phyloP scores from a whole-genome alignment of 2,797 vertebrate genomes.

The Ispidina picta region DNA sequence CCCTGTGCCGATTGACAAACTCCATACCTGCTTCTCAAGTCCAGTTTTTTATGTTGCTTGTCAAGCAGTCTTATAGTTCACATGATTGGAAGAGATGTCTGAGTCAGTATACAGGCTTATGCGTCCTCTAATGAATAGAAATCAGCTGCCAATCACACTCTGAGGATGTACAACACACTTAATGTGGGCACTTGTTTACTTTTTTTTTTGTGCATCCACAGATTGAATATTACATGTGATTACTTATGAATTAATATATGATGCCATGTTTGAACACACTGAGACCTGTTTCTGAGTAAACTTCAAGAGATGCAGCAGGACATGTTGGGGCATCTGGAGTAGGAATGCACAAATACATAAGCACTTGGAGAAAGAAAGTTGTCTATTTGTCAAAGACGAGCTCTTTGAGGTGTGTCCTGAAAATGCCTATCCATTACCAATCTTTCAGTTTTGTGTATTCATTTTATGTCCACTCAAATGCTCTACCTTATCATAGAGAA shows the following conservation, averaged over 20 bases:
- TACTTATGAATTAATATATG: not conserved
- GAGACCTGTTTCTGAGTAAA: not conserved
- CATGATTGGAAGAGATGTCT: not conserved
- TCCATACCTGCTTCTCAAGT: conserved; percentile 20
- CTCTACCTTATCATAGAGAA: not conserved
- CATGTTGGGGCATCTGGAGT: not conserved
- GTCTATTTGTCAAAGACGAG: not conserved
- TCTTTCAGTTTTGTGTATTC: not conserved
- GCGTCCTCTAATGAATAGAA: not conserved
- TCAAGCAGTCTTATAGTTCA: not conserved
- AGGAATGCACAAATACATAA: not conserved
- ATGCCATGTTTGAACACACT: not conserved
- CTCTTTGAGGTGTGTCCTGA: not conserved
- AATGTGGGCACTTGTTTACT: not conserved
- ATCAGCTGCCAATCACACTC: not conserved
- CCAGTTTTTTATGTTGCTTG: not conserved
- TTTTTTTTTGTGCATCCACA: not conserved
- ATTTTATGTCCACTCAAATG: not conserved
- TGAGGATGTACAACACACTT: accelerated
- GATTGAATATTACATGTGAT: not conserved
- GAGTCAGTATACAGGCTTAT: not conserved
- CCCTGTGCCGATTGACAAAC: not conserved
- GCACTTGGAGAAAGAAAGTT: not conserved
- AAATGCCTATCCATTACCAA: not conserved
- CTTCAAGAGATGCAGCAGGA: not conserved